Evolutionary conservation across 2,888 invertebrate species (phyloP).

Genomic region (Idaea biselata): DNA sequence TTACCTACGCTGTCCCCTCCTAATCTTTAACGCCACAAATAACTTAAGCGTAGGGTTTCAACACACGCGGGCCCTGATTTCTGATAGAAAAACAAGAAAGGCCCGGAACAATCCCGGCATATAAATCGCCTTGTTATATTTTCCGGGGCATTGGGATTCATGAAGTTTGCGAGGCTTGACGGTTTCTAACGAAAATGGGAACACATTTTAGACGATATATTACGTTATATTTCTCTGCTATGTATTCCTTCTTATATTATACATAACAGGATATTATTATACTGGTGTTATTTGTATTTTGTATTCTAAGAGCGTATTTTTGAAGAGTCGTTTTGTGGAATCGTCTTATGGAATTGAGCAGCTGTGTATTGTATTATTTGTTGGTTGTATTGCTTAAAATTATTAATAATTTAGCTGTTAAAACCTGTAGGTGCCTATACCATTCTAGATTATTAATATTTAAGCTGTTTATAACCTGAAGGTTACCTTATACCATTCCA

Average conservation of each 20-base stretch:
- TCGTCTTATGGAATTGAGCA: not conserved
- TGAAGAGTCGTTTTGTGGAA: not conserved
- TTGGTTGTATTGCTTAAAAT: too few relatives aligned
- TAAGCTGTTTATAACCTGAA: too few relatives aligned
- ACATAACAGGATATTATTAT: not conserved
- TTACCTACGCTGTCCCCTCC: not conserved
- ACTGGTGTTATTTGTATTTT: too few relatives aligned
- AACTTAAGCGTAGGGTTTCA: constrained; percentile 17
- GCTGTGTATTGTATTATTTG: not conserved
- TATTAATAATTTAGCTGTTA: too few relatives aligned
- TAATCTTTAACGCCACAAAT: constrained; percentile 13
- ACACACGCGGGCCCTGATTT: constrained; percentile 60
- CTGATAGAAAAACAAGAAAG: constrained; percentile 70
- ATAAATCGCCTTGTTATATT: constrained; percentile 80
- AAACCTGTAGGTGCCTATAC: too few relatives aligned
- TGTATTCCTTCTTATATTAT: not conserved
- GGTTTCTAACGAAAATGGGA: constrained; percentile 52
- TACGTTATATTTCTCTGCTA: not conserved
- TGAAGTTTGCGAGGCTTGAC: constrained; percentile 71
- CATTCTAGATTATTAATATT: too few relatives aligned
- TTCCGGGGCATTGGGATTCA: constrained; percentile 79
- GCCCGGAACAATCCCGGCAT: constrained; percentile 66
- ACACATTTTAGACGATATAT: constrained; percentile 18
- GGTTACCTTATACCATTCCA: too few relatives aligned
- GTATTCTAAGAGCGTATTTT: not conserved